Percentiles rank a stretch among this genome's conserved stretches.
Evolutionary conservation across 2,113 vertebrate species (phyloP).

Genomic region (Telmatochromis sp.): DNA sequence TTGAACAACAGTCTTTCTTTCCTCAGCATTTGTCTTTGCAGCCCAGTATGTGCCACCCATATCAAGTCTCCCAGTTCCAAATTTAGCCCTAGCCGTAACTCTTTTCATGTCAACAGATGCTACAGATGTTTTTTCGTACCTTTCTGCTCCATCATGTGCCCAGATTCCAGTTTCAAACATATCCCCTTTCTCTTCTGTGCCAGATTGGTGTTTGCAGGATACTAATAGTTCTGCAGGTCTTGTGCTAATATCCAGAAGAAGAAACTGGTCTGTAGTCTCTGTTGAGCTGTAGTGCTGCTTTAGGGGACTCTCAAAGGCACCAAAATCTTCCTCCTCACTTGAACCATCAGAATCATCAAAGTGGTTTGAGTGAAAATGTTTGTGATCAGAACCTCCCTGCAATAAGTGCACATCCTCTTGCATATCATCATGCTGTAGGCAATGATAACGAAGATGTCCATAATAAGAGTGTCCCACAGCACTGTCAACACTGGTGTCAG

Average conservation of each 20-base stretch:
- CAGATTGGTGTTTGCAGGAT: not conserved
- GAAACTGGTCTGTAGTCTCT: not conserved
- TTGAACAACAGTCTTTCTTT: not conserved
- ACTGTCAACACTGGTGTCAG: not conserved
- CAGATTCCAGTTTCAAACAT: not conserved
- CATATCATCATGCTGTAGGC: not conserved
- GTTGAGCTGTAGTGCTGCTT: not conserved
- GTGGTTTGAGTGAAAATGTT: not conserved
- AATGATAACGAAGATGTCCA: constrained; percentile 40
- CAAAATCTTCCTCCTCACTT: constrained; percentile 3
- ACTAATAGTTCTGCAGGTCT: constrained; percentile 18
- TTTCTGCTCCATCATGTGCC: not conserved
- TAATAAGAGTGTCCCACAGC: constrained; percentile 8
- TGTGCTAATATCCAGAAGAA: constrained; percentile 29
- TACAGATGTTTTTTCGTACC: not conserved
- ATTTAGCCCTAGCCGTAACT: not conserved
- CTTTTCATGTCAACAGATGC: not conserved
- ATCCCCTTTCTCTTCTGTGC: not conserved
- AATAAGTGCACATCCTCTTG: not conserved
- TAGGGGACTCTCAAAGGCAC: not conserved
- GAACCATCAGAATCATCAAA: not conserved
- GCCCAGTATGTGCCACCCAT: not conserved
- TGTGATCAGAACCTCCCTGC: not conserved
- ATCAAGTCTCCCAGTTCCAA: not conserved
- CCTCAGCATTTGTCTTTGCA: not conserved